These are phyloP conservation scores for Lepidurus apus DNA, from an alignment of 1,140 invertebrate genomes.

Conservation along the genomic window DNA sequence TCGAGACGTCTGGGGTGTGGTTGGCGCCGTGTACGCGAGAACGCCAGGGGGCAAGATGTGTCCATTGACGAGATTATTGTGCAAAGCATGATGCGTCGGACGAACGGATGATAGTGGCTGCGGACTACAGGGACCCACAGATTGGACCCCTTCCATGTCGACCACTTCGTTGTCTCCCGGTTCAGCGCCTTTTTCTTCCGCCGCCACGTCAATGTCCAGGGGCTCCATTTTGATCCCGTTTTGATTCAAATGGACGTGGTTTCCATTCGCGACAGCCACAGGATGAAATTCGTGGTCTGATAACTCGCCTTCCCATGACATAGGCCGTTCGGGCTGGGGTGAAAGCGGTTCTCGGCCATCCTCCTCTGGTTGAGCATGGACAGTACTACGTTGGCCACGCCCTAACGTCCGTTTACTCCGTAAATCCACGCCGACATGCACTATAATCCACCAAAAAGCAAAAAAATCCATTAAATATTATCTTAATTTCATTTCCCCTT, in stretches of 20 bases:
- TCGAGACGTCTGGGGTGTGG: constrained; percentile 23
- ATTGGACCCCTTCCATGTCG: constrained; percentile 33
- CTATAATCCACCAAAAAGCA: constrained; percentile 16
- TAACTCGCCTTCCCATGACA: constrained; percentile 87
- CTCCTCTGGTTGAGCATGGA: constrained; percentile 36
- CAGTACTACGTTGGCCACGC: background rate
- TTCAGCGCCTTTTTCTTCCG: constrained; percentile 1
- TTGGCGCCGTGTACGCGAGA: constrained; percentile 6
- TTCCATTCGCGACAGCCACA: constrained; percentile 22
- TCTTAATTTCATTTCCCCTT: background rate
- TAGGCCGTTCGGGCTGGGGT: constrained; percentile 59
- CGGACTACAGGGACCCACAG: constrained; percentile 31
- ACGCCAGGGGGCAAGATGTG: background rate
- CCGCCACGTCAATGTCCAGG: background rate
- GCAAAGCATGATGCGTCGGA: background rate
- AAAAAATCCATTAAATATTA: background rate
- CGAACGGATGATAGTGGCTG: constrained; percentile 27
- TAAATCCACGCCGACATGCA: constrained; percentile 33
- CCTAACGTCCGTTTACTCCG: constrained; percentile 28
- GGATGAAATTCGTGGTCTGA: constrained; percentile 59
- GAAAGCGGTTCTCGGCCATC: constrained; percentile 41
- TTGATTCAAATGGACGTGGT: background rate
- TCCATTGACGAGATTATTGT: background rate
- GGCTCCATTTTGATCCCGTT: constrained; percentile 29
- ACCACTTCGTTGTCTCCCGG: constrained; percentile 23